Conservation (phyloP, 2,113 vertebrate species). For the Mirza zaza region DNA sequence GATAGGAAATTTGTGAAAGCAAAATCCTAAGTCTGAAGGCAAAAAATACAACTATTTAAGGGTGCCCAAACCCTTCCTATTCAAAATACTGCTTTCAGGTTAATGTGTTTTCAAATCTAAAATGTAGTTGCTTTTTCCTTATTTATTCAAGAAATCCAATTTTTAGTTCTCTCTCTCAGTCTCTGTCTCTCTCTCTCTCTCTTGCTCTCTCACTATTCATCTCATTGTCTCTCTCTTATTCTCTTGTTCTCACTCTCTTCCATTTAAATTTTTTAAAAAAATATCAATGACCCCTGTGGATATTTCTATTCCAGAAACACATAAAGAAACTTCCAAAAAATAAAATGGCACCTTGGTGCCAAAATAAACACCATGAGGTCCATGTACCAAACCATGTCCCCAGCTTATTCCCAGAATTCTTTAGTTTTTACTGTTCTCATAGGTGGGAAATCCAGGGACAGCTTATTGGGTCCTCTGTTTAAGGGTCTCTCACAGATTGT, state of each 20-base stretch:
- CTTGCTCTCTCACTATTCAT: not conserved
- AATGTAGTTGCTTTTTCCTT: not conserved
- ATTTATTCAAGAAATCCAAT: not conserved
- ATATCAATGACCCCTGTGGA: not conserved
- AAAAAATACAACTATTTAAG: not conserved
- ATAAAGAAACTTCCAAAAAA: not conserved
- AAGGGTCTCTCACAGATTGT: not conserved
- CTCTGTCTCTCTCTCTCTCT: not conserved
- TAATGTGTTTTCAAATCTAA: not conserved
- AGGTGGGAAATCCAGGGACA: not conserved
- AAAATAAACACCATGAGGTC: not conserved
- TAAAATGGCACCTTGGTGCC: not conserved
- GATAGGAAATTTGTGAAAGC: not conserved
- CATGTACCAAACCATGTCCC: not conserved
- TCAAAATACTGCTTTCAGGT: not conserved
- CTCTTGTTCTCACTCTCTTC: not conserved
- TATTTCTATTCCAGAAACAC: slow-evolving; percentile 24
- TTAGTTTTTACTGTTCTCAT: not conserved
- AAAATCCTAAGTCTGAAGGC: not conserved
- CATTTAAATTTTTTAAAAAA: not conserved
- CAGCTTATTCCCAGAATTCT: not conserved
- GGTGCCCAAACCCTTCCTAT: not conserved
- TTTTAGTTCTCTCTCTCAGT: not conserved
- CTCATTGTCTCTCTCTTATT: too few species aligned
- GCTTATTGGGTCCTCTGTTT: not conserved